A percentile compares a stretch with the other conserved stretches of the same genome.
Conservation (phyloP, 2,797 vertebrate genomes). For the Neoniphon sammara region DNA sequence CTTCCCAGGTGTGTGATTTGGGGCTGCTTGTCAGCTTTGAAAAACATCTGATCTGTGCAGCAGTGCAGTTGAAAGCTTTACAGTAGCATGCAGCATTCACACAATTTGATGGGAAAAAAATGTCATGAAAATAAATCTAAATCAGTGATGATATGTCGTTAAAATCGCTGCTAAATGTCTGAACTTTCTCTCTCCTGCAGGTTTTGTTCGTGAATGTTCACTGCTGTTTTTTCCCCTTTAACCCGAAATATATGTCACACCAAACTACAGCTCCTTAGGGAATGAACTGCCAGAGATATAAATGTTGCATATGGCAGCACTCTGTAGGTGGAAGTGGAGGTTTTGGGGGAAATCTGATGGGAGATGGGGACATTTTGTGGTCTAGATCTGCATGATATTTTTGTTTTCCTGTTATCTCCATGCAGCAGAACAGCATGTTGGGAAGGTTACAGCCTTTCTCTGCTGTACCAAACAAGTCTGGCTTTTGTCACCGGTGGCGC, state of each 20-base stretch:
- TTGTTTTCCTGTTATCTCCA: no score
- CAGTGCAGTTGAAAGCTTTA: slow-evolving; percentile 29
- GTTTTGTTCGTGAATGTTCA: not conserved
- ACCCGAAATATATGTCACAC: slow-evolving; percentile 5
- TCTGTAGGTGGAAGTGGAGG: not conserved
- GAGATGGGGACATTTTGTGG: no score
- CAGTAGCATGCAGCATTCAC: not conserved
- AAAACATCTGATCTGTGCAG: slow-evolving; percentile 42
- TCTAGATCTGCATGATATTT: no score
- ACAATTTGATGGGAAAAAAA: slow-evolving; percentile 7
- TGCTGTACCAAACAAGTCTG: no score
- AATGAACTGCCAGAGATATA: not conserved
- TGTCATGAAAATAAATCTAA: not conserved
- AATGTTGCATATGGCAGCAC: not conserved
- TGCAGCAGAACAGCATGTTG: no score
- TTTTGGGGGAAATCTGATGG: no score
- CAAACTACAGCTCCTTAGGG: not conserved
- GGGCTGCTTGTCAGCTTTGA: slow-evolving; percentile 54
- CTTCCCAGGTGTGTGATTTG: slow-evolving; percentile 43
- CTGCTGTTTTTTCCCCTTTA: slow-evolving; percentile 1
- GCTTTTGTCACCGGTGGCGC: no score
- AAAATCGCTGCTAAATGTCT: no score
- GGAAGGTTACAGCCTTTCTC: no score
- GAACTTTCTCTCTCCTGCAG: no score
- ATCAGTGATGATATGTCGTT: not conserved